Evolutionary conservation across 92 coral and sea anemone species (phyloP).

Genomic region (Epizoanthus ramosus): DNA sequence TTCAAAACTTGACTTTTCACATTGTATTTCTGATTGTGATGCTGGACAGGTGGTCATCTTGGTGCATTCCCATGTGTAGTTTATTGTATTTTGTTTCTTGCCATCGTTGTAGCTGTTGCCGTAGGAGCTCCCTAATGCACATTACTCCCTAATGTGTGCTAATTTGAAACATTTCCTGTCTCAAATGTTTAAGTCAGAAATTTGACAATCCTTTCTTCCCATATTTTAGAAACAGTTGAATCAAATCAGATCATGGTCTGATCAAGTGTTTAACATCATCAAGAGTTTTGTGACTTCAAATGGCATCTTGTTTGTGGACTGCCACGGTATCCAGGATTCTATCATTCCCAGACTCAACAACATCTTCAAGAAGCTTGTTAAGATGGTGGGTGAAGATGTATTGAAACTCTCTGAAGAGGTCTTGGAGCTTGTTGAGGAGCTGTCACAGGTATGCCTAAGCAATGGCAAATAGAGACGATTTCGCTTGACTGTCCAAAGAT

Average conservation of each 20-base stretch:
- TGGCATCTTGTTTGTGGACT: constrained; percentile 90
- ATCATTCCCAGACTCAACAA: constrained; percentile 70
- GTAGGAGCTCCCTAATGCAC: too few relatives aligned
- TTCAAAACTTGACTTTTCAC: too few relatives aligned
- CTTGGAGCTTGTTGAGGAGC: constrained; percentile 55
- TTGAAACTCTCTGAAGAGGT: constrained; percentile 73
- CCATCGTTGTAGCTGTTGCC: too few relatives aligned
- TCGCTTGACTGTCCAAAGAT: too few relatives aligned
- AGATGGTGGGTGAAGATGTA: constrained; percentile 82
- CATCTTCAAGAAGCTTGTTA: constrained; percentile 81
- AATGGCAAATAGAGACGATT: not conserved
- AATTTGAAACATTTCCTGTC: too few relatives aligned
- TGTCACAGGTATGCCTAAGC: constrained; percentile 65
- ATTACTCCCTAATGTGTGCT: too few relatives aligned
- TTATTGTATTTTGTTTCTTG: too few relatives aligned
- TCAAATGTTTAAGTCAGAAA: too few relatives aligned
- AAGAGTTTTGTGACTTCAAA: constrained; percentile 82
- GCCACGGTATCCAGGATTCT: constrained; percentile 64
- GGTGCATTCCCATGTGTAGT: too few relatives aligned
- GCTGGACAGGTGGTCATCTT: too few relatives aligned
- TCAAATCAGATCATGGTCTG: constrained; percentile 88
- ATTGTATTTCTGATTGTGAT: too few relatives aligned
- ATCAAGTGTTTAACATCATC: constrained; percentile 72
- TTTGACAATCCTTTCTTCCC: too few relatives aligned
- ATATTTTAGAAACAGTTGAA: constrained; percentile 74